Evolutionary conservation across 2,888 invertebrate species (phyloP), one percentile per base, ranked within the genome.

Genomic region (Stenoptilia bipunctidactyla): DNA sequence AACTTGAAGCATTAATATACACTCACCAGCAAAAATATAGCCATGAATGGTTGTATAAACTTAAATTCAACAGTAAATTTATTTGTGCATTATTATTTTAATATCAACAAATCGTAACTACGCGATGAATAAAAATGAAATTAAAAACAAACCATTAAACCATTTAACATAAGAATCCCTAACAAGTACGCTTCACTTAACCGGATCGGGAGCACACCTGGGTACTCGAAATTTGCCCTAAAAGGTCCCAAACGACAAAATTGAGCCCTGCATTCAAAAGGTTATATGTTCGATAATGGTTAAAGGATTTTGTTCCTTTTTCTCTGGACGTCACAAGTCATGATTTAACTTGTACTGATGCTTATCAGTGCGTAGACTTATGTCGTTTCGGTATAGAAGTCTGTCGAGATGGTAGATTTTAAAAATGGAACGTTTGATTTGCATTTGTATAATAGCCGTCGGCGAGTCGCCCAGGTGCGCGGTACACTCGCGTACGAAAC

Each of bases 351-450:
- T 20, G 20, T 20, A 20, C 20, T 20, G 20, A 20, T 8, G 3
- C 20, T 5, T 20, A 20, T 20, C 12, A 12, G 30, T 30, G 4
- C 6, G 66, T 72, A 74, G 68, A 77, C 71, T 73, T 80, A 82
- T 75, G 80, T 76, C 82, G 64, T 79, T 82, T 73, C 77, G 77
- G 79, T 79, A 76, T 69, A 69, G 66, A 75, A 71, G 69, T 72
- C 69, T 66, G 72, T 64, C 69, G 77, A 77, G 79, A 82, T 79
- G 80, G 80, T 82, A 80, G 77, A 82, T 80, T 82, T 82, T 79
- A 71, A 84, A 85, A 84, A 83, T 82, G 83, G 84, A 80, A 82
- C 83, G 76, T 80, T 84, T 84, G 83, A 84, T 85, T 85, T 85
- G 83, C 84, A 84, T 84, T 83, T 85, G 84, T 84, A 85, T 84